These are phyloP conservation scores for Ptilorrhoa leucosticta DNA, from an alignment of 2,113 vertebrate species.

Conservation along the genomic window DNA sequence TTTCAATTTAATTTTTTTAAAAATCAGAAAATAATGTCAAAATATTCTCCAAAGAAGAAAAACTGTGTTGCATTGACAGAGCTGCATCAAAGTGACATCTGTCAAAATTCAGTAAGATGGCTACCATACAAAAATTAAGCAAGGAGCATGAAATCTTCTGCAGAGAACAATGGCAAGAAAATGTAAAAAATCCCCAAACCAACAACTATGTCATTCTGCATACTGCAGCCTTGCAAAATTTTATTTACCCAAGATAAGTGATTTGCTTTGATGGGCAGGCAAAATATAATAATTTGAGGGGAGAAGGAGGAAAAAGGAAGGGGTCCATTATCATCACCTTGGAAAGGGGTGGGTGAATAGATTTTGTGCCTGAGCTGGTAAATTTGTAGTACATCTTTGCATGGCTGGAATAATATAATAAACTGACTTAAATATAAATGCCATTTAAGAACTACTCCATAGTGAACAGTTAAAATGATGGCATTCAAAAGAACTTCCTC, in stretches of 20 bases:
- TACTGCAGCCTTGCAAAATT: not conserved
- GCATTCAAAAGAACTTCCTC: conserved; percentile 19
- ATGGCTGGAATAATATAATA: conserved; percentile 21
- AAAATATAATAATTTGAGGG: conserved; percentile 11
- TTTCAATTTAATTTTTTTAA: not conserved
- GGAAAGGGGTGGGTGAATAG: not conserved
- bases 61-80: not conserved
- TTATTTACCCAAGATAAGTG: conserved; percentile 11
- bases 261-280: conserved; percentile 36
- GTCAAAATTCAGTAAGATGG: not conserved
- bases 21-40: not conserved
- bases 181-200: not conserved
- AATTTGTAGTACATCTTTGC: conserved; percentile 1
- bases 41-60: not conserved
- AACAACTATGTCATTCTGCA: not conserved
- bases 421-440: conserved; percentile 24
- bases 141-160: not conserved
- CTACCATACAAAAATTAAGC: not conserved
- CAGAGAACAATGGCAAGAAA: not conserved
- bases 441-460: conserved; percentile 11
- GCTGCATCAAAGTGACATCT: not conserved
- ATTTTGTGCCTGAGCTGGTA: conserved; percentile 30
- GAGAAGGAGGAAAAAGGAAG: not conserved
- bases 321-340: not conserved
- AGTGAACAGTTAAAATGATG: conserved; percentile 32